Conservation (phyloP, 2,888 invertebrate genomes). For the Stenotaenia linearis region DNA sequence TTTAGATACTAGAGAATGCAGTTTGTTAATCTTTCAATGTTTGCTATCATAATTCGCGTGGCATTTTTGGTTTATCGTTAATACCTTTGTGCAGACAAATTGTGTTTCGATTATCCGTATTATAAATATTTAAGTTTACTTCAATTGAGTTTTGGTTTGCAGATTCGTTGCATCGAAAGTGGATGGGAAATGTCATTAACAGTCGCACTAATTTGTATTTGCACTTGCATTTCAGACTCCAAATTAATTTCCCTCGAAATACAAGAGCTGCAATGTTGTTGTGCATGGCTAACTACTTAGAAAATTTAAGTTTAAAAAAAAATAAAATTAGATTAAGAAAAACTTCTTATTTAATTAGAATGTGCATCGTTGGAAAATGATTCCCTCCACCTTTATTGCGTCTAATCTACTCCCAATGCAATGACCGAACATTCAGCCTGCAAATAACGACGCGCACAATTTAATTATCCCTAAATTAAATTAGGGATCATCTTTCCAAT, state of each 20-base stretch:
- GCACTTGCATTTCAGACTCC: background rate
- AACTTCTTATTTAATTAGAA: no score
- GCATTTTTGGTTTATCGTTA: no score
- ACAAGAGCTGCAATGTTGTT: background rate
- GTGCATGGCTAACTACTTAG: background rate
- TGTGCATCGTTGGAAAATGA: no score
- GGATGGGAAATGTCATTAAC: background rate
- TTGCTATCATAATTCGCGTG: no score
- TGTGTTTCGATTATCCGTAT: background rate
- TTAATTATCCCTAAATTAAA: no score
- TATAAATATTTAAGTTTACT: background rate
- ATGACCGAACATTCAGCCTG: no score
- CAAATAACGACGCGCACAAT: no score
- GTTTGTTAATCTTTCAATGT: no score
- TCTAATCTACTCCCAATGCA: no score
- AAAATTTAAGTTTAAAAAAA: background rate
- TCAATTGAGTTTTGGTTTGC: background rate
- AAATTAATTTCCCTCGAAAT: background rate
- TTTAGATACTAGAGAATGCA: no score
- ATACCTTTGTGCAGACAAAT: background rate
- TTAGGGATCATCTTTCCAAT: background rate
- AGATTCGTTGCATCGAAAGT: background rate
- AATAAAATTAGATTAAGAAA: no score
- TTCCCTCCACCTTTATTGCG: no score
- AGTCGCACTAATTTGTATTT: background rate